These are phyloP conservation scores for Chionoecetes opilio DNA, from an alignment of 1,140 invertebrate genomes.

Conservation along the genomic window DNA sequence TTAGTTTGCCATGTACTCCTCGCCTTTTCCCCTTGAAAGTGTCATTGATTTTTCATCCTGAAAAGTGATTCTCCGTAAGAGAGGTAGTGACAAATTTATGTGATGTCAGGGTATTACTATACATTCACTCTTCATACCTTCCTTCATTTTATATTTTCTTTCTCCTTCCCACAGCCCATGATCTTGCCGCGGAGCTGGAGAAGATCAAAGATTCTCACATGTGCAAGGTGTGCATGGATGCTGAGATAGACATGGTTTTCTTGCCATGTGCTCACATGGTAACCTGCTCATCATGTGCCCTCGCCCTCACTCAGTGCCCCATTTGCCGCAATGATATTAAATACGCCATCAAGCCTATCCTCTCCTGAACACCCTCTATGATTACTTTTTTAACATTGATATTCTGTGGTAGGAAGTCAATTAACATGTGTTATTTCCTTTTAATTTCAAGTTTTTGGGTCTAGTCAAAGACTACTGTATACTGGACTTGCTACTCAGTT, in stretches of 20 bases:
- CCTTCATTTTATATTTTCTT: neutral
- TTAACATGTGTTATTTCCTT: too few species aligned
- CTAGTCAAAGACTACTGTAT: too few species aligned
- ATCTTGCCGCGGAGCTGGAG: constrained; percentile 69
- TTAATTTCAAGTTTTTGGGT: too few species aligned
- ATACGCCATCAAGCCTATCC: constrained; percentile 68
- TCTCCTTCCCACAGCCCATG: constrained; percentile 50
- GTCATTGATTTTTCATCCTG: too few species aligned
- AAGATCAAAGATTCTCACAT: constrained; percentile 92
- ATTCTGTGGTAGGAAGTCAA: too few species aligned
- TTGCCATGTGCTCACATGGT: constrained; percentile 85
- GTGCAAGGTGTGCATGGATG: constrained; percentile 86
- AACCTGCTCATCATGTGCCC: constrained; percentile 64
- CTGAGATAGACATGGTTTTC: constrained; percentile 85
- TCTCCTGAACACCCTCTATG: constrained; percentile 48
- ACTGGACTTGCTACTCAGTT: too few species aligned
- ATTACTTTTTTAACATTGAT: neutral
- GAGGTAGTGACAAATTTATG: too few species aligned
- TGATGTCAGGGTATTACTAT: too few species aligned
- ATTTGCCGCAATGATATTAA: constrained; percentile 67
- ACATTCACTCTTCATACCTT: too few species aligned
- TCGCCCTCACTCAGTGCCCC: constrained; percentile 57
- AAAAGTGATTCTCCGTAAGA: too few species aligned
- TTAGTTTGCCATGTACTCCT: too few species aligned
- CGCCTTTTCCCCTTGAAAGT: too few species aligned